These are phyloP conservation scores for Apoda limacodes DNA, from an alignment of 2,888 invertebrate genomes.

Conservation along the genomic window DNA sequence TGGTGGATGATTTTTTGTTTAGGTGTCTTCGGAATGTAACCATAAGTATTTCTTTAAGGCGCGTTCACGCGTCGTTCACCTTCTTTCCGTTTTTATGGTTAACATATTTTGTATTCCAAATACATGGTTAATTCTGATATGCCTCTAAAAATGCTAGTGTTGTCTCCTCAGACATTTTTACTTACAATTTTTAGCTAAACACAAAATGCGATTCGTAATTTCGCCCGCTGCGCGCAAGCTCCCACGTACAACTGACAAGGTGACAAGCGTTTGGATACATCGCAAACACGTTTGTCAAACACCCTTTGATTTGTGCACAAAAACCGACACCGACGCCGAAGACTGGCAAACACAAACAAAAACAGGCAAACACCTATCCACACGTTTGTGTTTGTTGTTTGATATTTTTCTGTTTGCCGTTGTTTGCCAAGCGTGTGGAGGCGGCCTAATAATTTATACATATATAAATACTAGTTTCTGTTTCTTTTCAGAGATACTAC, in stretches of 20 bases:
- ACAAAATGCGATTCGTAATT: too few species aligned
- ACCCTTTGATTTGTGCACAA: conserved; percentile 3
- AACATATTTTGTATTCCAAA: conserved; percentile 5
- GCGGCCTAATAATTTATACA: too few species aligned
- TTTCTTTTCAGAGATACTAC: too few species aligned
- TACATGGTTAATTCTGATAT: not conserved
- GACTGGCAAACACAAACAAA: conserved; percentile 3
- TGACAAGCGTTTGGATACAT: too few species aligned
- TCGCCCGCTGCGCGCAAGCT: conserved; percentile 3
- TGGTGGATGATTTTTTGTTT: conserved; percentile 12
- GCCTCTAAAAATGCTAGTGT: conserved; percentile 2
- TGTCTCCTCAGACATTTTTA: conserved; percentile 3
- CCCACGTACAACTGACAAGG: not conserved
- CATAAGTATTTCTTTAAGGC: conserved; percentile 1
- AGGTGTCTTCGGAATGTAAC: conserved; percentile 1
- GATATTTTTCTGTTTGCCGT: conserved; percentile 6
- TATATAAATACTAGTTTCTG: too few species aligned
- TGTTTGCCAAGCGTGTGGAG: conserved; percentile 1
- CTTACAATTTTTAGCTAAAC: not conserved
- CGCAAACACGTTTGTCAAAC: conserved; percentile 2
- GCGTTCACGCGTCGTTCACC: conserved; percentile 7
- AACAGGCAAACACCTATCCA: conserved; percentile 6
- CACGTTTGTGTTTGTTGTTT: conserved; percentile 7
- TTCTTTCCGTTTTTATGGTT: conserved; percentile 6
- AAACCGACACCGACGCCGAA: conserved; percentile 8